A percentile compares a stretch with the other conserved stretches of the same genome.
phyloP scores from a whole-genome alignment of 2,797 vertebrate genomes.

The Pseudochirops cupreus region DNA sequence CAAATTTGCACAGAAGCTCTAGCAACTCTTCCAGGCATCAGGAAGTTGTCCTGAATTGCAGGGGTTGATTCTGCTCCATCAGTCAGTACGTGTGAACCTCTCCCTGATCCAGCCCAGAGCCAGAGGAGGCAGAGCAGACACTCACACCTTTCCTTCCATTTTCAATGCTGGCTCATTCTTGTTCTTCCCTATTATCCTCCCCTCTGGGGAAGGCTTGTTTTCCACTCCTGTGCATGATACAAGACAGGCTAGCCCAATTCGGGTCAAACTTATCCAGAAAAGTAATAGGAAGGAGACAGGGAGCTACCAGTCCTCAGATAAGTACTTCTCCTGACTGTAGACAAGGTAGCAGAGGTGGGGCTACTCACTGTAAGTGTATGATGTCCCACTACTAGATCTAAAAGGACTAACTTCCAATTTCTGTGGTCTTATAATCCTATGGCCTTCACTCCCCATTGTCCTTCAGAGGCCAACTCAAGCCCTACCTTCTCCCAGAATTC shows the following conservation, averaged over 20 bases:
- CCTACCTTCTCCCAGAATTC: neutral
- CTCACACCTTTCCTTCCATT: neutral
- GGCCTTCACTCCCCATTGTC: neutral
- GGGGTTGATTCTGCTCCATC: neutral
- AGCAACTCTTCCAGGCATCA: neutral
- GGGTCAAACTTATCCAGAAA: conserved; percentile 62
- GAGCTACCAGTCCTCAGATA: neutral
- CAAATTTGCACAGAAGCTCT: neutral
- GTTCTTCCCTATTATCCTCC: conserved; percentile 20
- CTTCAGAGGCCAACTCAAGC: neutral
- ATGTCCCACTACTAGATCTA: neutral
- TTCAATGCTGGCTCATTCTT: neutral
- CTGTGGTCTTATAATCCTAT: neutral
- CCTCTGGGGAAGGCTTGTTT: conserved; percentile 69
- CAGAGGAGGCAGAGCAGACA: neutral
- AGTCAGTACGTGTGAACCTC: neutral
- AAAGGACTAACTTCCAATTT: neutral
- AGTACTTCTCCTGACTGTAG: neutral
- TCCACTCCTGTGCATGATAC: conserved; percentile 63
- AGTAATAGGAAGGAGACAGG: conserved; percentile 47
- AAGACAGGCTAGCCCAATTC: conserved; percentile 58
- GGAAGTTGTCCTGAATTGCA: neutral
- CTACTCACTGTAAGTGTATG: neutral
- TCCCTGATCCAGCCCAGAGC: neutral
- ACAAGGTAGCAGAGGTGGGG: neutral